Evolutionary conservation across 1,140 invertebrate species (phyloP), one percentile per base, ranked within the genome.

Genomic region (Bemisia tabaci): DNA sequence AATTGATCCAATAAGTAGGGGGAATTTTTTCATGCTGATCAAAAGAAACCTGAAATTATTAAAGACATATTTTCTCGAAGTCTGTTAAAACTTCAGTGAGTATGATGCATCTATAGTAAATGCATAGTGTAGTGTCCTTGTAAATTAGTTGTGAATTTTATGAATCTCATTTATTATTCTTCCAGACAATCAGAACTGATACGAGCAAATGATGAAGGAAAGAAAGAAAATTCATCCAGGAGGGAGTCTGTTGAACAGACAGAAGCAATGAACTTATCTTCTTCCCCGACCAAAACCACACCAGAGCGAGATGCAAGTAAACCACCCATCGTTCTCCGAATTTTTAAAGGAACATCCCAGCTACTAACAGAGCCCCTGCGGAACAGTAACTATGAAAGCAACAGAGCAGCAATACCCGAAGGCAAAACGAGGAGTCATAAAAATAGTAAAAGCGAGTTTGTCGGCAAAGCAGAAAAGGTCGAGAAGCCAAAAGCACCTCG

Each of bases 281-380:
- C 33, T 5, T 48, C 33, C 22, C 61, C 68, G 33, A 65, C 70
- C 65, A 59, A 22, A 60, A 33, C 26, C 71, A 69, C 71, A 62
- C 62, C 69, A 26, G 68, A 65, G 48, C 76, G 75, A 65, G 79
- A 81, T 67, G 79, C 82, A 68, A 74, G 76, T 11, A 84, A 85
- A 74, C 83, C 84, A n/a, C 84, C 84, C 26, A 87, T 87, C 65
- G 84, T 86, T 39, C 74, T 87, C 67, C 76, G 84, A 75, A 87
- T 87, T 78, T 84, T 84, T 68, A 83, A 84, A 69, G 83, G 83
- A 9, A 86, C 84, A 64, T 82, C 70, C 72, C 77, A 63, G 70
- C 74, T 65, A 68, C 63, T 66, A 68, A 78, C 69, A 48, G 68
- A 69, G 22, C 62, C 68, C 25, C 62, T 71, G 25, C 69, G 72